Evolutionary conservation across 2,797 vertebrate species (phyloP), one percentile per base, ranked within the genome.

Genomic region (Bovichtus variegatus): DNA sequence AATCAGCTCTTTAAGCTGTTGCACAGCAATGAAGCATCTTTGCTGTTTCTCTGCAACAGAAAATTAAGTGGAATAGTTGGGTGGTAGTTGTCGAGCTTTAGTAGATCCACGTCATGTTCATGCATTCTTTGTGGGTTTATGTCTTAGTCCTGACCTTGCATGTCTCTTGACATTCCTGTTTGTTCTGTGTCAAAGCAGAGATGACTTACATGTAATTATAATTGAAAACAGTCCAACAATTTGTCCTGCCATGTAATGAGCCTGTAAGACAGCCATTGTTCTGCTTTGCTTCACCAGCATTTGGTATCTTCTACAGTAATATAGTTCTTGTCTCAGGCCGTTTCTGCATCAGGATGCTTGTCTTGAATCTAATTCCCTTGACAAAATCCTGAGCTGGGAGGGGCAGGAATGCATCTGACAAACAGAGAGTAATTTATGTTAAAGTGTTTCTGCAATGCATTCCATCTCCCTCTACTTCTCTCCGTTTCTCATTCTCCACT

Each of bases 401-500:
- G 31, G 57, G 49, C 70, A 72, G 81, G 61, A 88, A 85, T 74
- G 79, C 71, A 74, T 78, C 49, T 73, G 51, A 76, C 70, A 80
- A 77, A 80, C 62, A 41, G 50, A 72, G 54, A 13, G 29, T 67
- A 36, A 76, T 85, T 76, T 55, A 41, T 76, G 47, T 84, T 55
- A 31, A 76, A 74, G 46, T 34, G n/a, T 77, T 76, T 78, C 62
- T 76, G 44, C 49, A 16, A n/a, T 75, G 71, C 58, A 78, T 85
- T 87, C 58, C 59, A 23, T 27, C 15, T 70, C 64, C 44, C n/a
- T 38, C 18, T 43, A 57, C 55, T 57, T 60, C 29, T 79, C 59
- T 74, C 44, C 44, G 47, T 47, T 27, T 65, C 50, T 19, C n/a
- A 50, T 60, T 74, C 69, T 49, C 57, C 34, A 18, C 55, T 63